These are phyloP conservation scores for Halcyon leucocephala DNA, from an alignment of 2,797 vertebrate genomes.

Conservation along the genomic window DNA sequence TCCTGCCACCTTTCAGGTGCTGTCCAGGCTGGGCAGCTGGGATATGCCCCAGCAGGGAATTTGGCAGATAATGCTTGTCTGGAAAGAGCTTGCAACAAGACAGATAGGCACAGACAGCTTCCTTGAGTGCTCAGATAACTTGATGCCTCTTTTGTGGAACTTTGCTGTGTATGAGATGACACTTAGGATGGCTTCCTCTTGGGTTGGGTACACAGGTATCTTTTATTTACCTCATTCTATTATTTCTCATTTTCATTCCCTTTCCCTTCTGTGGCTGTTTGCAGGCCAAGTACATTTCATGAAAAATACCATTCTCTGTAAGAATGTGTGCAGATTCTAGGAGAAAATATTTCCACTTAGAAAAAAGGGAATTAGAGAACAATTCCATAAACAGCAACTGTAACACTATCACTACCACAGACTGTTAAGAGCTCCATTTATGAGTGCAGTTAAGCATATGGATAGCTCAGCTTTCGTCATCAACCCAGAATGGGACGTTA, in stretches of 20 bases:
- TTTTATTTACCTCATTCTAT: background rate
- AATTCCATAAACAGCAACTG: slow-evolving; percentile 59
- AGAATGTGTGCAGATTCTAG: background rate
- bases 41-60: background rate
- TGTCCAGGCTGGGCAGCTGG: background rate
- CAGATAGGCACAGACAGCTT: background rate
- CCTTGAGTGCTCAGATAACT: background rate
- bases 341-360: slow-evolving; percentile 35
- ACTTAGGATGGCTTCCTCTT: background rate
- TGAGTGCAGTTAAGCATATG: slow-evolving; percentile 70
- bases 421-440: slow-evolving; percentile 60
- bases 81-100: background rate
- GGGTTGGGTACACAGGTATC: background rate
- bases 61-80: background rate
- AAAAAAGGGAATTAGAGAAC: slow-evolving; percentile 46
- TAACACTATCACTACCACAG: slow-evolving; percentile 25
- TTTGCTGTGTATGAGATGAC: background rate
- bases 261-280: slow-evolving; percentile 23
- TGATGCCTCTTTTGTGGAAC: background rate
- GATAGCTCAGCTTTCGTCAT: slow-evolving; percentile 59
- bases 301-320: background rate
- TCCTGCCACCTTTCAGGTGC: background rate
- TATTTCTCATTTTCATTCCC: background rate
- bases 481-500: slow-evolving; percentile 31
- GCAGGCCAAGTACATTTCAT: background rate